Conservation (phyloP, 1,140 invertebrate species). For the Drepana arcuata region DNA sequence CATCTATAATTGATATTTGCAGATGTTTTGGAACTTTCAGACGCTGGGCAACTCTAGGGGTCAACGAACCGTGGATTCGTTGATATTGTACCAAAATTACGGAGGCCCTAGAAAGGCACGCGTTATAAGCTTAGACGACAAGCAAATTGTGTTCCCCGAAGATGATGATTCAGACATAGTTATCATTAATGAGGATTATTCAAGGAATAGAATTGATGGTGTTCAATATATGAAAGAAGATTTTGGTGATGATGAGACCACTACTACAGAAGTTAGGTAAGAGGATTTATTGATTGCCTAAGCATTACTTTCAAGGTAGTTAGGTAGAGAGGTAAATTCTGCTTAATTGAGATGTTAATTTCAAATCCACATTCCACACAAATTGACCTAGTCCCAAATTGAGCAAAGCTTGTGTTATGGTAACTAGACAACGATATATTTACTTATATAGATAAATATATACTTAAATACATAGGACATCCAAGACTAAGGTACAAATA, state of each 20-base stretch:
- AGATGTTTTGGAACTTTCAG: conserved; percentile 83
- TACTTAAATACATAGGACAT: too few relatives aligned
- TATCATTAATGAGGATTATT: conserved; percentile 59
- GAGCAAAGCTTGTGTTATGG: too few relatives aligned
- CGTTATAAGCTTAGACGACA: conserved; percentile 42
- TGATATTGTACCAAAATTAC: conserved; percentile 57
- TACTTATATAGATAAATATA: too few relatives aligned
- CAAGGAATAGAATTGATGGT: conserved; percentile 34
- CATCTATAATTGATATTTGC: conserved; percentile 63
- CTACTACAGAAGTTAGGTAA: conserved; percentile 29
- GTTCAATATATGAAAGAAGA: conserved; percentile 28
- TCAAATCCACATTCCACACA: too few relatives aligned
- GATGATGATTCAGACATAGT: conserved; percentile 63
- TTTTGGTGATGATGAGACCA: conserved; percentile 27
- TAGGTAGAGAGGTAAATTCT: too few relatives aligned
- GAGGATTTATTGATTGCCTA: conserved; percentile 19
- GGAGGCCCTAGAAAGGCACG: conserved; percentile 31
- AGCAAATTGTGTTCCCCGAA: conserved; percentile 56
- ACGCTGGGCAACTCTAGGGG: conserved; percentile 75
- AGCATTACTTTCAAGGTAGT: too few relatives aligned
- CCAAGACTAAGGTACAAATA: too few relatives aligned
- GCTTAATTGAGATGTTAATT: too few relatives aligned
- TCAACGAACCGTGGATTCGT: conserved; percentile 48
- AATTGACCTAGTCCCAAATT: too few relatives aligned
- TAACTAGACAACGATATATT: too few relatives aligned